Evolutionary conservation across 2,797 vertebrate species (phyloP).

Genomic region (Emydoidea blandingii): DNA sequence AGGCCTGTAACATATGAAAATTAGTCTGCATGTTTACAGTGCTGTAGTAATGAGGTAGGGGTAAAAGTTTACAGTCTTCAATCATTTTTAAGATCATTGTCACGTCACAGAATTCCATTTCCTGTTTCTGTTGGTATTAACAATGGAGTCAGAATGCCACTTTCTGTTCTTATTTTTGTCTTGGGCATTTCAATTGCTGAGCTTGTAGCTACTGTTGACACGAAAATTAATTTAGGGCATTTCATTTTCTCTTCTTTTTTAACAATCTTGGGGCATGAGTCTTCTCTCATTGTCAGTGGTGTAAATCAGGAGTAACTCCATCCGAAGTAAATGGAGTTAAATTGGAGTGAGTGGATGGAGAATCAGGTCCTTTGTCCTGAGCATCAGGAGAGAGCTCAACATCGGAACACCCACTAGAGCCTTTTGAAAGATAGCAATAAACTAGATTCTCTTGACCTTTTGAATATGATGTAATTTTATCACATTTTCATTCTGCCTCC

Average conservation of each 20-base stretch:
- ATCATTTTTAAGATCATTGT: slow-evolving; percentile 12
- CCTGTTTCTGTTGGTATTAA: slow-evolving; percentile 31
- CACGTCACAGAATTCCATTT: slow-evolving; percentile 58
- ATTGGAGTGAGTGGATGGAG: accelerated
- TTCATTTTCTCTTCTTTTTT: accelerated
- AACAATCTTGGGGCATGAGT: too few relatives aligned
- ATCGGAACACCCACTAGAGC: not conserved
- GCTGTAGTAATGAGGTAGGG: accelerated
- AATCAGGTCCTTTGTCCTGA: not conserved
- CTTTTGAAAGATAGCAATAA: not conserved
- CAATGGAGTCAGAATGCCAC: not conserved
- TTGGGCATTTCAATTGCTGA: not conserved
- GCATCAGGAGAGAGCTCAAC: not conserved
- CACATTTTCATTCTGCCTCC: not conserved
- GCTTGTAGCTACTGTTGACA: not conserved
- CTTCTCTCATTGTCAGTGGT: not conserved
- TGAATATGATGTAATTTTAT: too few relatives aligned
- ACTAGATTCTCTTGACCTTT: accelerated
- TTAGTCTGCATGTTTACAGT: accelerated
- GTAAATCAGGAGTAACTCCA: not conserved
- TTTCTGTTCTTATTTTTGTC: slow-evolving; percentile 9
- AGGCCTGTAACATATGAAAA: not conserved
- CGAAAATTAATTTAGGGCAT: not conserved
- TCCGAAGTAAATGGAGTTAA: not conserved
- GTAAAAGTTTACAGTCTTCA: not conserved